These are phyloP conservation scores for Clusia tigrina DNA, from an alignment of 2,888 invertebrate species.

Conservation along the genomic window DNA sequence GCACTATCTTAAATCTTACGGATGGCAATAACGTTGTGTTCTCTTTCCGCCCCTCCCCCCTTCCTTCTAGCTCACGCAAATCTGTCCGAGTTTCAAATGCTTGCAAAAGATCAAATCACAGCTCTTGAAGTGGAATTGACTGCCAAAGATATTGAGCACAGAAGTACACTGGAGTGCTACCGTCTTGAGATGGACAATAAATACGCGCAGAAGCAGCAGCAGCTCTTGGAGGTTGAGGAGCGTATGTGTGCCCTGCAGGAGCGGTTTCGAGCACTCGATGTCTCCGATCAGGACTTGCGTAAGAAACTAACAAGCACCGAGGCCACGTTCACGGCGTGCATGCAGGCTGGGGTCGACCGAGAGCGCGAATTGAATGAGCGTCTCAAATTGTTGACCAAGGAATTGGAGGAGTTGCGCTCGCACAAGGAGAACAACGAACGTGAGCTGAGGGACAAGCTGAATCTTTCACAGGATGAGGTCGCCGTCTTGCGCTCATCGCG, in stretches of 20 bases:
- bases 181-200: conserved; percentile 51
- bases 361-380: conserved; percentile 59
- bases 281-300: conserved; percentile 50
- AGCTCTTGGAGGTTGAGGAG: conserved; percentile 63
- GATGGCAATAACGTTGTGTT: too few species aligned
- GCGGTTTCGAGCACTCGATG: conserved; percentile 47
- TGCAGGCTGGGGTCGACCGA: conserved; percentile 48
- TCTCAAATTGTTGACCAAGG: conserved; percentile 53
- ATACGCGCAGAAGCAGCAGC: conserved; percentile 52
- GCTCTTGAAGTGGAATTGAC: conserved; percentile 53
- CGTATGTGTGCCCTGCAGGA: conserved; percentile 52
- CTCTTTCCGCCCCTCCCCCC: conserved; percentile 42
- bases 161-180: conserved; percentile 50
- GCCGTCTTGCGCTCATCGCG: conserved; percentile 48
- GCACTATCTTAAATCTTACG: not conserved
- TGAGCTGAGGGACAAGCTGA: conserved; percentile 59
- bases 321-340: conserved; percentile 45
- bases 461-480: conserved; percentile 60
- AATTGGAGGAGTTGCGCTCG: conserved; percentile 53
- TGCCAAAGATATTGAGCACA: conserved; percentile 51
- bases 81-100: conserved; percentile 61
- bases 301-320: conserved; percentile 53
- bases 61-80: conserved; percentile 72
- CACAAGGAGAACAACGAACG: conserved; percentile 54
- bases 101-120: conserved; percentile 54